A percentile compares a stretch with the other conserved stretches of the same genome.
Conservation (phyloP, 2,888 invertebrate species). For the Drosophila stalkeri region DNA sequence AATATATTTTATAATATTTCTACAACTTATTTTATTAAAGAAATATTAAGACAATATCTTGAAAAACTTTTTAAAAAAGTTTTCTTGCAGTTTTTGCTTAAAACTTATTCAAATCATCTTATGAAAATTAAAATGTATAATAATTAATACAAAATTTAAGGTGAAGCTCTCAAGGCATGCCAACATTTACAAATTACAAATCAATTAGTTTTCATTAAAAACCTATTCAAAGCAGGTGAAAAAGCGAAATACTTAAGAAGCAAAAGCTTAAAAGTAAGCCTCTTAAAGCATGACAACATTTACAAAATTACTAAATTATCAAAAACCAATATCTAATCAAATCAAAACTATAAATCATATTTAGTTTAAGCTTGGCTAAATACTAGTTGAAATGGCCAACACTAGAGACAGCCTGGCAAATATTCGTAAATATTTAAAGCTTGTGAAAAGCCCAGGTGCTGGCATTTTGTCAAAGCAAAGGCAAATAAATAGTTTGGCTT, state of each 20-base stretch:
- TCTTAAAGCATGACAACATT: background rate
- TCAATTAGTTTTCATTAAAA: too few relatives aligned
- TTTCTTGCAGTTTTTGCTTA: too few relatives aligned
- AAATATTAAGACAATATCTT: too few relatives aligned
- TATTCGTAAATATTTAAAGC: background rate
- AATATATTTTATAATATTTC: too few relatives aligned
- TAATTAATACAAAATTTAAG: too few relatives aligned
- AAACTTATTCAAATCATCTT: too few relatives aligned
- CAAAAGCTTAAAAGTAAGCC: background rate
- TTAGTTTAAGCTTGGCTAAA: background rate
- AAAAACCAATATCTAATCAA: background rate
- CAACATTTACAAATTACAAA: too few relatives aligned
- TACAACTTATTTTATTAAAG: too few relatives aligned
- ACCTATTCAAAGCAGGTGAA: background rate
- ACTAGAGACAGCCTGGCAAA: background rate
- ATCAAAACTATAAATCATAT: background rate
- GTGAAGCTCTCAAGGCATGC: too few relatives aligned
- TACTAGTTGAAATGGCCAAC: background rate
- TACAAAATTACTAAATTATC: background rate
- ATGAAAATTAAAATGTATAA: too few relatives aligned
- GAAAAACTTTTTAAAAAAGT: too few relatives aligned
- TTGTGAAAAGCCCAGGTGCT: background rate
- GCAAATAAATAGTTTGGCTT: constrained; percentile 20
- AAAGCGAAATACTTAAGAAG: background rate
- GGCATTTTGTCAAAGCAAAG: background rate